These are phyloP conservation scores for Syritta pipiens DNA, from an alignment of 2,888 invertebrate genomes.

Conservation along the genomic window DNA sequence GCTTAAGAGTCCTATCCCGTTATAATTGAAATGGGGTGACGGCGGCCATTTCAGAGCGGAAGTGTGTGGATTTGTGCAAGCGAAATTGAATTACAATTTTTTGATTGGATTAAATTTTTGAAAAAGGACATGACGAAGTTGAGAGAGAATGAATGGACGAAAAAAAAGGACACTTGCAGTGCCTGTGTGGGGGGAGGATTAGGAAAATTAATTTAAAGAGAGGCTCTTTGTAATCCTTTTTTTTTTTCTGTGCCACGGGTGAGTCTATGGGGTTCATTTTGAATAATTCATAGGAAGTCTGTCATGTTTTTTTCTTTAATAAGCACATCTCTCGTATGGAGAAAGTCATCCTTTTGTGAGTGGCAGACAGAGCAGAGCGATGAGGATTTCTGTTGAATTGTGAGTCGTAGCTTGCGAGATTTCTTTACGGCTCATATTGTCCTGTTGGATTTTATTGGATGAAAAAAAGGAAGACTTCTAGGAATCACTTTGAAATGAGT, in stretches of 20 bases:
- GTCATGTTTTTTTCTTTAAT: not conserved
- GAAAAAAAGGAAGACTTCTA: too few relatives aligned
- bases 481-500: too few relatives aligned
- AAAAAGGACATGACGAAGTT: not conserved
- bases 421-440: too few relatives aligned
- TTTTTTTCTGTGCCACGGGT: too few relatives aligned
- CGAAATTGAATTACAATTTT: conserved; percentile 38
- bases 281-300: conserved; percentile 1
- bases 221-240: not conserved
- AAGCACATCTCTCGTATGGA: conserved; percentile 6
- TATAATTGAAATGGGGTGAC: too few relatives aligned
- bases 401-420: too few relatives aligned
- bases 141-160: not conserved
- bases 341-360: not conserved
- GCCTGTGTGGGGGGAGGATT: not conserved
- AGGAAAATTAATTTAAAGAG: conserved; percentile 6
- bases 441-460: too few relatives aligned
- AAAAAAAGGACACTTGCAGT: not conserved
- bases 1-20: too few relatives aligned
- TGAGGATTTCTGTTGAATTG: too few relatives aligned
- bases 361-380: too few relatives aligned
- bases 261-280: not conserved
- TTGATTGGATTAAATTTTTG: conserved; percentile 18
- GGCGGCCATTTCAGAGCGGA: not conserved
- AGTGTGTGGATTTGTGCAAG: not conserved